These are phyloP conservation scores for Balanococcus diminutus DNA, from an alignment of 2,888 invertebrate species.

Conservation along the genomic window DNA sequence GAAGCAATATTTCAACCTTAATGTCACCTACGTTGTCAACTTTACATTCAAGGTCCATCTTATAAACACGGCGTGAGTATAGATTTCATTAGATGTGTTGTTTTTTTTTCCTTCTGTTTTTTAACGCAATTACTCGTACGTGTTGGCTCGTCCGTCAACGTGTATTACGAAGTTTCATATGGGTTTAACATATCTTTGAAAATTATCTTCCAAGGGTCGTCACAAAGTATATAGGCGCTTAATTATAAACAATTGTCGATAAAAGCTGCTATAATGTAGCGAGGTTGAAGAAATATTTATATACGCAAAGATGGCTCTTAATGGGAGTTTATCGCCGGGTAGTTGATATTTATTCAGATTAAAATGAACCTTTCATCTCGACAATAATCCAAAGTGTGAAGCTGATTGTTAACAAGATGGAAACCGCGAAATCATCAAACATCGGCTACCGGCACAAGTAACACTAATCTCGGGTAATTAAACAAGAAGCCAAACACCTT, in stretches of 20 bases:
- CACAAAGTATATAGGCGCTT: conserved; percentile 6
- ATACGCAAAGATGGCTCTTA: not conserved
- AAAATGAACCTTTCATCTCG: conserved; percentile 20
- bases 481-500: conserved; percentile 14
- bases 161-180: not conserved
- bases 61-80: not conserved
- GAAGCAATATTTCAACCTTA: conserved; percentile 37
- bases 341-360: not conserved
- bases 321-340: not conserved
- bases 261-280: not conserved
- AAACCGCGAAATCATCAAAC: conserved; percentile 1
- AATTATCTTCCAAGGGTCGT: not conserved
- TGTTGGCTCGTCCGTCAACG: not conserved
- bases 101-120: not conserved
- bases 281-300: conserved; percentile 8
- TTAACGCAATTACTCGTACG: conserved; percentile 5
- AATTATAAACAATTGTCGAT: not conserved
- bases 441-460: not conserved
- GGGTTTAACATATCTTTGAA: conserved; percentile 20
- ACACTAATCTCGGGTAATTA: conserved; percentile 6
- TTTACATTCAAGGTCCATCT: conserved; percentile 39
- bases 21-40: conserved; percentile 31
- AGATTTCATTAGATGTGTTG: not conserved
- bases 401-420: conserved; percentile 2
- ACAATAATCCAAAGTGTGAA: not conserved